A percentile compares a stretch with the other conserved stretches of the same genome.
Conservation (phyloP, 2,797 vertebrate genomes). For the Amblyraja radiata region DNA sequence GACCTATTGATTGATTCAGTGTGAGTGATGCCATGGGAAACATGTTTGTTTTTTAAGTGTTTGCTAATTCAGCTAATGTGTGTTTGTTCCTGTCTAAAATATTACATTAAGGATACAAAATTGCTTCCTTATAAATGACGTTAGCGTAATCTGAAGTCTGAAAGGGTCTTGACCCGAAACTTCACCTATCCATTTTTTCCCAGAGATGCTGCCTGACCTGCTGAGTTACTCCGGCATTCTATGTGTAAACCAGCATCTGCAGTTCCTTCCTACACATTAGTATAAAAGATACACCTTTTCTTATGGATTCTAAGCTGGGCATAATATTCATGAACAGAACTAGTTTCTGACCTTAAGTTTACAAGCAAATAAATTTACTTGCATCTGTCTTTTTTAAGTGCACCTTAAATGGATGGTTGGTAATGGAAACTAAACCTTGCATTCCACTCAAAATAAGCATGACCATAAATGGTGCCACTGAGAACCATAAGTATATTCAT, state of each 20-base stretch:
- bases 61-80: neutral
- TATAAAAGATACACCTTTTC: neutral
- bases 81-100: neutral
- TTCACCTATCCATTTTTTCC: too few species aligned
- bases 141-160: too few species aligned
- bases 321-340: neutral
- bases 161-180: too few species aligned
- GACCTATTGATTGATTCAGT: neutral
- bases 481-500: neutral
- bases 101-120: neutral
- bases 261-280: neutral
- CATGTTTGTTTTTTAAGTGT: neutral
- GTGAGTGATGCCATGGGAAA: neutral
- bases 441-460: neutral
- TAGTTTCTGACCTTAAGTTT: neutral
- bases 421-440: neutral
- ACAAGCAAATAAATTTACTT: neutral
- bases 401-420: too few species aligned
- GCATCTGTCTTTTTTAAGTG: neutral
- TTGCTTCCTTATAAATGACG: neutral
- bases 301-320: neutral
- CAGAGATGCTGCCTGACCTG: too few species aligned
- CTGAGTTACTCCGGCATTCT: too few species aligned
- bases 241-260: too few species aligned
- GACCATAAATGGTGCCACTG: neutral